Evolutionary conservation across 1,140 invertebrate genomes (phyloP).

Genomic region (Hycleus phaleratus): DNA sequence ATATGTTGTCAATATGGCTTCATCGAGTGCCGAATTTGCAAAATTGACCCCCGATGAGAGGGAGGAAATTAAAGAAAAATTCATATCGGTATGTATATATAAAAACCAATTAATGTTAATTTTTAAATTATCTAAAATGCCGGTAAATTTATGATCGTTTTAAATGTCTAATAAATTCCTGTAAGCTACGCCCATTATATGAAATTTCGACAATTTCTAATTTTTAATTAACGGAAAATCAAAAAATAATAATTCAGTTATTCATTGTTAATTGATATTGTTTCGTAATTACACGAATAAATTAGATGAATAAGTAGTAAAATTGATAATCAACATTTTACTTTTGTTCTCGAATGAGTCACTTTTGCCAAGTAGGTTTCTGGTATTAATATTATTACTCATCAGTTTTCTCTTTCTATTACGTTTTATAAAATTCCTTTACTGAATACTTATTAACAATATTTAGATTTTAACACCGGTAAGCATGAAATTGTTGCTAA

Average conservation of each 20-base stretch:
- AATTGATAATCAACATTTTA: too few relatives aligned
- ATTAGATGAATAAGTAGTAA: background rate
- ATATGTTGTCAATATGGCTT: constrained; percentile 26
- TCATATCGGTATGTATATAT: constrained; percentile 19
- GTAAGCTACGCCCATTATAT: background rate
- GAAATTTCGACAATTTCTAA: background rate
- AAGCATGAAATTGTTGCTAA: too few relatives aligned
- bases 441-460: too few relatives aligned
- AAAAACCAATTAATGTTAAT: constrained; percentile 9
- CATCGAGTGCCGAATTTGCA: constrained; percentile 20
- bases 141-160: background rate
- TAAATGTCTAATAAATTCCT: constrained; percentile 2
- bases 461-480: too few relatives aligned
- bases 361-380: too few relatives aligned
- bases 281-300: background rate
- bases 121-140: background rate
- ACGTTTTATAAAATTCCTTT: too few relatives aligned
- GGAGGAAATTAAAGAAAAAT: constrained; percentile 39
- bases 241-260: too few relatives aligned
- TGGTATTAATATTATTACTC: too few relatives aligned
- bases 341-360: too few relatives aligned
- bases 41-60: constrained; percentile 37
- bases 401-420: too few relatives aligned
- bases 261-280: background rate
- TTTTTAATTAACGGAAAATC: too few relatives aligned